Base-by-base conservation (phyloP, 1,140 invertebrate species). In the Periplaneta americana region DNA sequence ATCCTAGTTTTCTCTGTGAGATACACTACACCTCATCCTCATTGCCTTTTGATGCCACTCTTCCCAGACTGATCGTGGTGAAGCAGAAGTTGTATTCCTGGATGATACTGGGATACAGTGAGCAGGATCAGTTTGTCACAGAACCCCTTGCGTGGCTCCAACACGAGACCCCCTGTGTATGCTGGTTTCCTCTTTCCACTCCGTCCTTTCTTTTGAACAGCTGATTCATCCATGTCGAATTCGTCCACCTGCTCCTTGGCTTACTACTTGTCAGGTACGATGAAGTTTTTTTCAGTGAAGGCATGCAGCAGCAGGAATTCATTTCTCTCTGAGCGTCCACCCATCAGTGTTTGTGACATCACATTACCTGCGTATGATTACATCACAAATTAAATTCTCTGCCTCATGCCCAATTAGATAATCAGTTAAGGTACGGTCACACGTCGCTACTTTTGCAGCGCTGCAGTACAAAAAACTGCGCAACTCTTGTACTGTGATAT, bases 31-130 rank as follows among this genome's bases (percentile, higher is more conserved):
- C 48, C 48, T 57, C 48, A 57, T 57, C 28, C 28, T 57, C 77
- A 35, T 78, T 32, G 28, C 39, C 34, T 13, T 28, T 22, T 37
- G 77, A n/a, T 11, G 22, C 4, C 18, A 32, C 77, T n/a, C n/a
- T n/a, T 28, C 48, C 48, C 31, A 28, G 81, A 28, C 91, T 87
- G 8, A 98, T 92, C 1, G 98, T 99, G 0, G 98, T 99, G 86
- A 99, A 99, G 88, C 99, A 99, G 83, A 99, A 97, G 88, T 99
- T 99, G 86, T 97, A 99, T 86, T 99, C 99, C 88, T 99, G 98
- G 85, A 99, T 99, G 83, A 99, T 99, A 86, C 98, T 99, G 0
- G 99, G 99, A 89, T 99, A 99, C 34, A 99, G 88, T 31, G 98
- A 99, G 88, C 74, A 99, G 89, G 83, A 99, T 96, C 79, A 94